These are phyloP conservation scores for Buphagus erythrorhynchus DNA, from an alignment of 2,797 vertebrate species.

Conservation along the genomic window DNA sequence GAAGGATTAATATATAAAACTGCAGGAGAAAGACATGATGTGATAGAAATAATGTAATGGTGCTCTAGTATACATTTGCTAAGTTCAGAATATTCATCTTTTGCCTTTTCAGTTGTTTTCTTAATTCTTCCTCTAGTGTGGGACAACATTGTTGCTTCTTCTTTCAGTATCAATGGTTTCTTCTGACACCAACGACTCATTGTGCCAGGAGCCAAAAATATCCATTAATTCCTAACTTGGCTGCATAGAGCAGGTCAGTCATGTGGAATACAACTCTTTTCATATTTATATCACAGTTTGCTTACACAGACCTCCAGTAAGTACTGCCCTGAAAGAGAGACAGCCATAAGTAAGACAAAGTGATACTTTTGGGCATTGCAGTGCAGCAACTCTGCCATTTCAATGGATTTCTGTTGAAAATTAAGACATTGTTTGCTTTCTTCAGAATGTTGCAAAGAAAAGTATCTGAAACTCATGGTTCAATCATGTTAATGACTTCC, in stretches of 20 bases:
- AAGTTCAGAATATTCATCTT: background rate
- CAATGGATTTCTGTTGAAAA: background rate
- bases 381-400: background rate
- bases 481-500: background rate
- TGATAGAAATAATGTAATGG: background rate
- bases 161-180: background rate
- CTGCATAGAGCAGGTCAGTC: background rate
- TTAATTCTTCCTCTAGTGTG: background rate
- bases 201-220: background rate
- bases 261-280: background rate
- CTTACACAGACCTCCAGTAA: background rate
- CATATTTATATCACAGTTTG: background rate
- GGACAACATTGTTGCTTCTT: background rate
- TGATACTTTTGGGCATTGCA: background rate
- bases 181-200: background rate
- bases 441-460: background rate
- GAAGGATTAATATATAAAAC: conserved; percentile 25
- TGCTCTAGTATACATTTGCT: background rate
- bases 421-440: background rate
- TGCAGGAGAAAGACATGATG: background rate
- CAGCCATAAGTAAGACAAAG: background rate
- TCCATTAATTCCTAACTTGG: background rate
- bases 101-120: background rate
- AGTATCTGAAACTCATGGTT: background rate
- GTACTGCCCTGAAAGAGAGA: background rate